Evolutionary conservation across 2,888 invertebrate species (phyloP).

Genomic region (Cephalotes varians): DNA sequence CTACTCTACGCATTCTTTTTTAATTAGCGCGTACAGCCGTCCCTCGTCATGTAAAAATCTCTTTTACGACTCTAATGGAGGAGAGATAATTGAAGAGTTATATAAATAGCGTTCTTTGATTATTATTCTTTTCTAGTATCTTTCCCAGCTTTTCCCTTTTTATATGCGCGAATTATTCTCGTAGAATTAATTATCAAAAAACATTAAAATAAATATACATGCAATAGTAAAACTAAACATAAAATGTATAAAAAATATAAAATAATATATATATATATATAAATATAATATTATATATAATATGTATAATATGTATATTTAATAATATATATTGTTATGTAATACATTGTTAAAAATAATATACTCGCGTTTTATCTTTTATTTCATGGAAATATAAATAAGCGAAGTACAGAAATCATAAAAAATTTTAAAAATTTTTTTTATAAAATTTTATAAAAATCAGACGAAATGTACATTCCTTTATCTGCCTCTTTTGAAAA

Average conservation of each 20-base stretch:
- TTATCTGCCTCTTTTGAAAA: background rate
- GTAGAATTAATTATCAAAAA: background rate
- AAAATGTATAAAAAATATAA: too few relatives aligned
- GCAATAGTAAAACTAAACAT: too few relatives aligned
- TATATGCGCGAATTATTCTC: background rate
- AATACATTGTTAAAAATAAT: constrained; percentile 4
- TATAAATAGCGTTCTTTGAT: constrained; percentile 26
- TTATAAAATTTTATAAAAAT: too few relatives aligned
- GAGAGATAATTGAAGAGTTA: constrained; percentile 42
- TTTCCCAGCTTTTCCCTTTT: background rate
- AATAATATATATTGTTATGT: background rate
- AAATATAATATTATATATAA: too few relatives aligned
- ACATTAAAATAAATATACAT: background rate
- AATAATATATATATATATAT: too few relatives aligned
- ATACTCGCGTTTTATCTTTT: background rate
- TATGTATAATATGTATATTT: background rate
- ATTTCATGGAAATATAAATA: background rate
- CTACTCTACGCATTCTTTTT: constrained; percentile 52
- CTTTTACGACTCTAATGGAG: constrained; percentile 29
- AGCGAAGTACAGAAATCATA: background rate
- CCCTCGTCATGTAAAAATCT: constrained; percentile 41
- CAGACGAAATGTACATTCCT: background rate
- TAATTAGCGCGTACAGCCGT: constrained; percentile 42
- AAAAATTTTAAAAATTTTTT: background rate
- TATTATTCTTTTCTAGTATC: background rate